Evolutionary conservation across 2,797 vertebrate genomes (phyloP).

Genomic region (Lerista edwardsae): DNA sequence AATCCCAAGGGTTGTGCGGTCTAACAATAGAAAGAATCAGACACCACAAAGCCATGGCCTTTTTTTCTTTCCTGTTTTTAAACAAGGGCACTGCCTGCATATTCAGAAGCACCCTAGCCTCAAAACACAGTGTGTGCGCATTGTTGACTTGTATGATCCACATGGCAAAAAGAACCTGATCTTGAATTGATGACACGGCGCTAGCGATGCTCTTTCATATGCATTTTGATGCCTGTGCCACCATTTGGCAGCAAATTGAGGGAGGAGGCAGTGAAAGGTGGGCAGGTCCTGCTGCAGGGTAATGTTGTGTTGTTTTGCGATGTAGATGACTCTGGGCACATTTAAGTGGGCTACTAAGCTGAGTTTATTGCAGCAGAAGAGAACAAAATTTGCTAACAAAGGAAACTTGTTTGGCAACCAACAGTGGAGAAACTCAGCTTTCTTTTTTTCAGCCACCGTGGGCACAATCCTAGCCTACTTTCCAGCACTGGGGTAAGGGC

Average conservation of each 20-base stretch:
- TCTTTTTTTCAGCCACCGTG: neutral
- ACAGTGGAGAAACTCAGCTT: neutral
- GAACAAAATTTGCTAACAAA: neutral
- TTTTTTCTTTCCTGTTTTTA: neutral
- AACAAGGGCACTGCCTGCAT: slow-evolving; percentile 37
- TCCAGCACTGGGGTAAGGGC: too few species aligned
- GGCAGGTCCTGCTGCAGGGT: slow-evolving; percentile 2
- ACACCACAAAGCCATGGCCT: slow-evolving; percentile 53
- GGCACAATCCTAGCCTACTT: too few species aligned
- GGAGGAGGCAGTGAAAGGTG: neutral
- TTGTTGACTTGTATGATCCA: slow-evolving; percentile 26
- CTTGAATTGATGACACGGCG: neutral
- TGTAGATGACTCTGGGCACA: neutral
- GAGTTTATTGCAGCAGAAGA: neutral
- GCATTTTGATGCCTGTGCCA: slow-evolving; percentile 8
- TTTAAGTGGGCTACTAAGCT: slow-evolving; percentile 34
- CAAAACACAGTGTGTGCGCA: slow-evolving; percentile 39
- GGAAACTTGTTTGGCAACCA: neutral
- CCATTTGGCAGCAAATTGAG: neutral
- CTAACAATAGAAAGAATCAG: slow-evolving; percentile 61
- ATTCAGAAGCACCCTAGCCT: slow-evolving; percentile 52
- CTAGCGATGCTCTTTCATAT: neutral
- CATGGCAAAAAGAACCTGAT: slow-evolving; percentile 8
- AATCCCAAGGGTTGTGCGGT: slow-evolving; percentile 51
- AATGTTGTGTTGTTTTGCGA: neutral